Percentiles rank a stretch among this genome's conserved stretches.
phyloP scores from a whole-genome alignment of 2,888 invertebrate species.

The Leucophora obtusa region DNA sequence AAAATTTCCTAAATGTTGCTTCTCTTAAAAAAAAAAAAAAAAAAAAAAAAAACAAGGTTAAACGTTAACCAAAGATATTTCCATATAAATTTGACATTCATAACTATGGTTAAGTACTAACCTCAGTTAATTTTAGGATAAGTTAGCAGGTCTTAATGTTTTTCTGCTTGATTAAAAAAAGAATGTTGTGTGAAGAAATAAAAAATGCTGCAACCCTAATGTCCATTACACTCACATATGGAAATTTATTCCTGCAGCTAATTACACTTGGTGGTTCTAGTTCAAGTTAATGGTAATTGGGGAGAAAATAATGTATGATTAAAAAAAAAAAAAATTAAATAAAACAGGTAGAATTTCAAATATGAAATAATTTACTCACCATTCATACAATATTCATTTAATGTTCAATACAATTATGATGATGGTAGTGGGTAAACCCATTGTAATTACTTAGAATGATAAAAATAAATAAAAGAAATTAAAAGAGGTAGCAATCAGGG shows the following conservation, averaged over 20 bases:
- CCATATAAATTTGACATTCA: no score
- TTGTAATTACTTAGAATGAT: neutral
- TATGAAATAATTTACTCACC: constrained; percentile 28
- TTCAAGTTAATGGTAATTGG: neutral
- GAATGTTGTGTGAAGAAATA: no score
- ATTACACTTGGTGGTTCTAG: neutral
- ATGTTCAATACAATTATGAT: neutral
- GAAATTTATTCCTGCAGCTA: neutral
- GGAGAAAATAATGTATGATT: neutral
- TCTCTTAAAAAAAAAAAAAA: no score
- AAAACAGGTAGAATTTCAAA: constrained; percentile 23
- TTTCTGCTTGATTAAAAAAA: no score
- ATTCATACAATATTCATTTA: neutral
- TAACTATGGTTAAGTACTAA: no score
- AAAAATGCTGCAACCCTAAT: no score
- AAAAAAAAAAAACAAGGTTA: no score
- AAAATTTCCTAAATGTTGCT: no score
- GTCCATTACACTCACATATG: neutral
- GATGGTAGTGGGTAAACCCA: neutral
- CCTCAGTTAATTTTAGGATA: no score
- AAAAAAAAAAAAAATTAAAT: constrained; percentile 6
- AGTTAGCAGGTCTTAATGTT: no score
- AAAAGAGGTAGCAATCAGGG: no score
- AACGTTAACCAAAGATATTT: no score
- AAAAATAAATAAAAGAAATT: neutral